Evolutionary conservation across 2,113 vertebrate genomes (phyloP), one percentile per base, ranked within the genome.

Genomic region (Ophiodon elongatus): DNA sequence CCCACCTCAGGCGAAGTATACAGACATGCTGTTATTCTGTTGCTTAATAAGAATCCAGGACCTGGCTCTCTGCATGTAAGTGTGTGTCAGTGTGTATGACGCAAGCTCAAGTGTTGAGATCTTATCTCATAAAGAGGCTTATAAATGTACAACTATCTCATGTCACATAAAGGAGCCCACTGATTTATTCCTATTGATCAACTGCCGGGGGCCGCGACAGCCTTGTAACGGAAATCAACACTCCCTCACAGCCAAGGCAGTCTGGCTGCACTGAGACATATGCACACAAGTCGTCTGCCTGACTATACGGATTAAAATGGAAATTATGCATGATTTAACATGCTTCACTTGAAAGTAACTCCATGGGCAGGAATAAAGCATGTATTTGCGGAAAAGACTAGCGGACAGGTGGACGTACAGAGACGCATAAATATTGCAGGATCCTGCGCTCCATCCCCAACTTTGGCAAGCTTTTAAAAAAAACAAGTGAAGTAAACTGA

Each of bases 111-210:
- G 93, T 93, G 93, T 91, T 91, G 87, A 92, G 92, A 95, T 94
- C 83, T 92, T 94, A 94, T 95, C 93, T 95, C 91, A 94, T 94
- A 94, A 95, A 95, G 93, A 92, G 90, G 93, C 94, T 95, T 95
- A 95, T 95, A 95, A 94, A 95, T 94, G 94, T 94, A 95, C 93
- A 91, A 94, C 93, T 93, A 93, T 93, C 92, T 92, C 84, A 73
- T 87, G 94, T 94, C 95, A 93, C 93, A 94, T 94, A 95, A 95
- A 94, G 89, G 88, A 89, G 84, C 85, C 64, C 77, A 14, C 85
- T 95, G 95, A 95, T 95, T 95, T 95, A 95, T 95, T 94, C 91
- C 84, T 94, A 94, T 95, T 95, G 95, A 95, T 95, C 93, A 95
- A 83, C 89, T 85, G 91, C 93, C 79, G 84, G 84, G 85, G 92